Evolutionary conservation across 30 jellyfish, hydroid and myxozoan genomes (phyloP).

Genomic region (Rhopilema esculentum): DNA sequence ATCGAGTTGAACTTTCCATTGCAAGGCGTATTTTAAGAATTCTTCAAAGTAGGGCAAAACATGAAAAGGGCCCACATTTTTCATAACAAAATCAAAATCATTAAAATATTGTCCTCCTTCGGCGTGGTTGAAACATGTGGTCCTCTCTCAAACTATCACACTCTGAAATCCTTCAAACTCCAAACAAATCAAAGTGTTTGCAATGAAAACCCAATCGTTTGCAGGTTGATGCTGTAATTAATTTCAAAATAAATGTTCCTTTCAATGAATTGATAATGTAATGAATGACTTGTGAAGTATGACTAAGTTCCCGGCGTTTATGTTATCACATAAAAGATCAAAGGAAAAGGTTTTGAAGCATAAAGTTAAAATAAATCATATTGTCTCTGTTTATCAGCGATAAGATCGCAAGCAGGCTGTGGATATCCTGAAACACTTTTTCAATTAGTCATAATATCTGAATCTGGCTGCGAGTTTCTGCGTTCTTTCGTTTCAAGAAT

Average conservation of each 20-base stretch:
- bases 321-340: too few relatives aligned
- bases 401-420: too few relatives aligned
- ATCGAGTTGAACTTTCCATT: too few relatives aligned
- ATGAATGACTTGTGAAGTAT: slow-evolving; percentile 30
- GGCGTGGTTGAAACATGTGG: slow-evolving; percentile 32
- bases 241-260: slow-evolving; percentile 20
- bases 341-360: too few relatives aligned
- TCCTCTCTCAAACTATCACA: slow-evolving; percentile 33
- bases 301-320: slow-evolving; percentile 21
- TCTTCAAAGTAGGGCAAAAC: slow-evolving; percentile 38
- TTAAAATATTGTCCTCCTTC: slow-evolving; percentile 11
- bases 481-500: too few relatives aligned
- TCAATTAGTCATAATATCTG: too few relatives aligned
- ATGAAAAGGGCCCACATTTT: slow-evolving; percentile 34
- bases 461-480: too few relatives aligned
- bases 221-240: slow-evolving; percentile 34
- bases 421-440: too few relatives aligned
- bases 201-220: slow-evolving; percentile 35
- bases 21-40: slow-evolving; percentile 25
- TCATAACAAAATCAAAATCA: slow-evolving; percentile 30
- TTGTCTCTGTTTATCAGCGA: too few relatives aligned
- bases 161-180: slow-evolving; percentile 17
- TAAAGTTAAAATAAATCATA: too few relatives aligned
- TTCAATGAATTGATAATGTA: slow-evolving; percentile 36
- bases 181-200: slow-evolving; percentile 39